Evolutionary conservation across 2,888 invertebrate species (phyloP), one percentile per base, ranked within the genome.

Genomic region (Mesorhabditis belari): DNA sequence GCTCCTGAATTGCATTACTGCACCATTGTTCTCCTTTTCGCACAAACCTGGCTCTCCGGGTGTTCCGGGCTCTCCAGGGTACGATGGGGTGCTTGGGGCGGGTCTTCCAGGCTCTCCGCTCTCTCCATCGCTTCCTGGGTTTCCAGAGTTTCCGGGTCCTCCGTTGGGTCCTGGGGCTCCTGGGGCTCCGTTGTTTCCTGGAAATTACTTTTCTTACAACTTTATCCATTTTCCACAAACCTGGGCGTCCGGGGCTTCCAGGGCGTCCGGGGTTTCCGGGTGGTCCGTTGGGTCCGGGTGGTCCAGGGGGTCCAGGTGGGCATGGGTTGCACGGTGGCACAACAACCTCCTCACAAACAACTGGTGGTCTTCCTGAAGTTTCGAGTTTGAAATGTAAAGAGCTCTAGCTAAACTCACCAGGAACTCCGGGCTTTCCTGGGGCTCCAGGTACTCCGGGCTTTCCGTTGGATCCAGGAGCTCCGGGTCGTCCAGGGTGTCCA

Each of bases 321-420:
- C 80, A 80, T 3, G 79, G 76, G 59, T 80, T 79, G 68, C 79
- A 79, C 5, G 79, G 79, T 49, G 79, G 79, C 19, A 79, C 69
- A 54, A 80, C 79, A 49, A 77, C 67, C 62, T 79, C 79, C 63
- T 79, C 77, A 59, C 79, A 79, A n/a, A 79, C 77, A 49, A 79
- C 73, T 17, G 79, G 79, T 6, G 79, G 79, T 49, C 79, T 61
- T 60, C 27, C 23, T 19, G 21, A n/a, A n/a, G n/a, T n/a, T n/a
- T n/a, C n/a, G n/a, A n/a, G n/a, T n/a, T n/a, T n/a, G n/a, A 51
- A n/a, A 19, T 51, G n/a, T 19, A 51, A 51, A 51, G 19, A 21
- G 21, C n/a, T 9, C 19, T 51, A n/a, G 3, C n/a, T 12, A 44
- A 51, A 2, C 23, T n/a, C 12, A 51, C 71, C 71, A 23, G 71